Conservation (phyloP, 1,140 invertebrate species). For the Drosophila kohkoa region DNA sequence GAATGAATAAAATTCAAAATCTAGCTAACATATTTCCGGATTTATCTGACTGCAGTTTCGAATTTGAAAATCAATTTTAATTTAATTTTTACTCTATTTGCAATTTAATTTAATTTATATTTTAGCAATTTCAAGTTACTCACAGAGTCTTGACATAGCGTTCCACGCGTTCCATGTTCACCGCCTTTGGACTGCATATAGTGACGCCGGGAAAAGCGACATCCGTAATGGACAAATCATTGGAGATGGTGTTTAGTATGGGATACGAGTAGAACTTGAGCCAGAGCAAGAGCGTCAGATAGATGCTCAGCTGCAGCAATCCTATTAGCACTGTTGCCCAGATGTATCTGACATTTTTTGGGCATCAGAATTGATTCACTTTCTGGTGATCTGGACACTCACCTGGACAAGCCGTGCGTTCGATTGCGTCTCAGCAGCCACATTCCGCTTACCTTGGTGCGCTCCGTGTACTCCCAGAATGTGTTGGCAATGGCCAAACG, state of each 20-base stretch:
- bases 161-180: constrained; percentile 69
- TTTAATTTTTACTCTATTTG: too few species aligned
- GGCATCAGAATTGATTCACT: neutral
- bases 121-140: constrained; percentile 10
- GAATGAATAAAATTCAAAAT: too few species aligned
- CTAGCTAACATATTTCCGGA: too few species aligned
- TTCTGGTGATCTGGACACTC: neutral
- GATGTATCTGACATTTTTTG: constrained; percentile 54
- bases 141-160: constrained; percentile 75
- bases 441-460: constrained; percentile 81
- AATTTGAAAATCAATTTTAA: too few species aligned
- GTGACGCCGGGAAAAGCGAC: constrained; percentile 84
- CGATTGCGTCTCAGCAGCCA: constrained; percentile 75
- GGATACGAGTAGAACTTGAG: constrained; percentile 83
- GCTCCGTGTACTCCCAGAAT: constrained; percentile 80
- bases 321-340: constrained; percentile 72
- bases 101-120: too few species aligned
- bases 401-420: constrained; percentile 71
- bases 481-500: constrained; percentile 57
- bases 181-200: constrained; percentile 79
- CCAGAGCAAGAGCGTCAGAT: constrained; percentile 73
- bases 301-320: constrained; percentile 68
- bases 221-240: constrained; percentile 78
- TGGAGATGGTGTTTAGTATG: constrained; percentile 80
- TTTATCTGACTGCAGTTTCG: too few species aligned